Base-by-base conservation (phyloP, 1,140 invertebrate species). In the Andrena cerasifolii region DNA sequence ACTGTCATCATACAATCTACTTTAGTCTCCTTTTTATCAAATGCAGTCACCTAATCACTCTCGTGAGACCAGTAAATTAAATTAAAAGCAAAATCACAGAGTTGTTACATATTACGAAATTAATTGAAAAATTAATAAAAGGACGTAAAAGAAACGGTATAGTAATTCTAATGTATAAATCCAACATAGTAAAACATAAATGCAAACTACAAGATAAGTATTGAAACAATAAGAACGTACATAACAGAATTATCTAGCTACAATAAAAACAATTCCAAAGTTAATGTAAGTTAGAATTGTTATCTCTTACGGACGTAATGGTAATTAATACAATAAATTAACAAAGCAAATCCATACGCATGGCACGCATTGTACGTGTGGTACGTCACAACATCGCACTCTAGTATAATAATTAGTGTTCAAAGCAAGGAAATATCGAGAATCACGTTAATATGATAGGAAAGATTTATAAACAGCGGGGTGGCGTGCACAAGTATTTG, bases 1-100 rank as follows among this genome's bases (percentile, higher is more conserved):
- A 93, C 93, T 93, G 89, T 82, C 86, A 91, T 87, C 82, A 92
- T 47, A 91, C 18, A 90, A 89, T 85, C 78, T 82, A 70, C 56
- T 90, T 91, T 88, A 90, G 89, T 89, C 79, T 58, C 24, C 26
- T 70, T 65, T 61, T 76, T 58, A 45, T 62, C 49, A 66, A 47
- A 61, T 45, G 45, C 53, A 77, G 78, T 85, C 78, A 84, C 63
- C 82, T 85, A 84, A 81, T 84, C 63, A 84, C 74, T 78, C 82
- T 53, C 72, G 58, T 40, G 28, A 74, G 68, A 68, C 28, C 26
- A 68, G 40, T 7, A 54, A 61, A 14, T n/a, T 14, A 51, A 65
- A 26, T 65, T 31, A 49, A 49, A 49, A 67, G 10, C 3, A 59
- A 49, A 8, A 24, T 24, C 24, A 54, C 16, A n/a, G 16, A 33